Conservation (phyloP, 2,888 invertebrate species). For the Hymenopus coronatus region DNA sequence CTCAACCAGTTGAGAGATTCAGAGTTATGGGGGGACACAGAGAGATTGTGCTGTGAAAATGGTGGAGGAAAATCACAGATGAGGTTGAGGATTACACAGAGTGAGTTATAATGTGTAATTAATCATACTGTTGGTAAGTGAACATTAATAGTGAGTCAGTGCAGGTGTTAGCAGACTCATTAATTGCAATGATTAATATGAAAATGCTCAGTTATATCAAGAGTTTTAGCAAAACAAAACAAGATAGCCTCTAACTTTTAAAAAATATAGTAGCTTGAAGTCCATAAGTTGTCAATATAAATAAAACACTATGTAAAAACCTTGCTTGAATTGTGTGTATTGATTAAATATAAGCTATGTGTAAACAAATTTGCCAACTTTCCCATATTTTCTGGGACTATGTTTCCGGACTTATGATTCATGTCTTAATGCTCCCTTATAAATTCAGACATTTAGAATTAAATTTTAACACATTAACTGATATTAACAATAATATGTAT, state of each 20-base stretch:
- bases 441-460: no score
- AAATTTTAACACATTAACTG: no score
- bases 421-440: no score
- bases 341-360: no score
- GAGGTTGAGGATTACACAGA: not conserved
- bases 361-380: no score
- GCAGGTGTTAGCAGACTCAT: not conserved
- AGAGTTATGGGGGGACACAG: conserved; percentile 26
- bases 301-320: not conserved
- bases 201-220: no score
- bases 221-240: no score
- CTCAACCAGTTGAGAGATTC: conserved; percentile 35
- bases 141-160: not conserved
- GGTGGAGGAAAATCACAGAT: conserved; percentile 12
- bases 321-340: not conserved
- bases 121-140: not conserved
- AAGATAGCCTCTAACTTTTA: no score
- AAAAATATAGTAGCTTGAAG: no score
- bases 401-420: no score
- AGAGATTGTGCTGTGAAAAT: not conserved
- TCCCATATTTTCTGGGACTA: no score
- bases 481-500: no score
- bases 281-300: not conserved
- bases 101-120: not conserved
- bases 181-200: not conserved